These are phyloP conservation scores for Cotesia vestalis DNA, from an alignment of 1,140 invertebrate species.

Conservation along the genomic window DNA sequence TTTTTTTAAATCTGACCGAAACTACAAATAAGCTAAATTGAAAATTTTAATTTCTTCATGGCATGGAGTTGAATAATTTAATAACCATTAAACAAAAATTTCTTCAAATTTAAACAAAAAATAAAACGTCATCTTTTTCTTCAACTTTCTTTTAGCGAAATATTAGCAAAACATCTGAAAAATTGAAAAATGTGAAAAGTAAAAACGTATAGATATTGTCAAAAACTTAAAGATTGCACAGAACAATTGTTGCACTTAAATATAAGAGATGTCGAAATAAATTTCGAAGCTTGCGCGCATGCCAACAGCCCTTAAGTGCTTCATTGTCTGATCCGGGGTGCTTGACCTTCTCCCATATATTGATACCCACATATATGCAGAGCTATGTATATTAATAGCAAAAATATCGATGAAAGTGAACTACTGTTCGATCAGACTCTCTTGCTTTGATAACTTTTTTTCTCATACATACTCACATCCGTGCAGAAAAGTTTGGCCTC, in stretches of 20 bases:
- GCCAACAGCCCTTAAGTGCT: slow-evolving; percentile 44
- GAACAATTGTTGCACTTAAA: slow-evolving; percentile 12
- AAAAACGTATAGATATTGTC: background rate
- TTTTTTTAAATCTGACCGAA: too few species aligned
- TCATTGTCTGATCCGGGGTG: slow-evolving; percentile 61
- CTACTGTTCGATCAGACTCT: slow-evolving; percentile 11
- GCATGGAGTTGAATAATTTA: too few species aligned
- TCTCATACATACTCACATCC: too few species aligned
- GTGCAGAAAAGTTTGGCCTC: slow-evolving; percentile 13
- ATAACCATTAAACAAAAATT: too few species aligned
- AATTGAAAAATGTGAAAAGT: too few species aligned
- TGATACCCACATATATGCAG: too few species aligned
- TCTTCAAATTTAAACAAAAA: too few species aligned
- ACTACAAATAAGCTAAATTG: too few species aligned
- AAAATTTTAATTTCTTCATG: too few species aligned
- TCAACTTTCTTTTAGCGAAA: too few species aligned
- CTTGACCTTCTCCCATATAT: slow-evolving; percentile 63
- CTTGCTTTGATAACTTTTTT: background rate
- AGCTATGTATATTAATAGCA: slow-evolving; percentile 26
- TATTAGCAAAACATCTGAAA: too few species aligned
- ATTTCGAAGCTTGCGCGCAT: slow-evolving; percentile 1
- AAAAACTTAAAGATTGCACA: slow-evolving; percentile 1
- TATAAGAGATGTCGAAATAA: background rate
- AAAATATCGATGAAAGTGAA: slow-evolving; percentile 35
- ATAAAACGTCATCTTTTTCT: too few species aligned